These are phyloP conservation scores for Enteromius treurensis DNA, from an alignment of 2,797 vertebrate genomes.

Conservation along the genomic window DNA sequence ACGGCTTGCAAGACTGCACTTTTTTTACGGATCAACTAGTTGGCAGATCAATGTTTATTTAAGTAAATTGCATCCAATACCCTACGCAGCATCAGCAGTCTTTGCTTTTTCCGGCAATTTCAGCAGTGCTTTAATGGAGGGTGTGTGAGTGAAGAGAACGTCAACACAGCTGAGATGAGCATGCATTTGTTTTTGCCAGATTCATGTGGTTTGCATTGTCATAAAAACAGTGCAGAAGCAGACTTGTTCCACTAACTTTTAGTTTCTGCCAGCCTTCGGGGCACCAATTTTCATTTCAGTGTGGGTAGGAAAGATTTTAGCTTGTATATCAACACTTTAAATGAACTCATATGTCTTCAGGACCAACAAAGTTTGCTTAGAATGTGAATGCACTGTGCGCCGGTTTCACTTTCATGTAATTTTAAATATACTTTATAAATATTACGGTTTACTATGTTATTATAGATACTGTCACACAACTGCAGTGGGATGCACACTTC, in stretches of 20 bases:
- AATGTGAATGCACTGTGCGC: background rate
- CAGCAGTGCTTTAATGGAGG: slow-evolving; percentile 6
- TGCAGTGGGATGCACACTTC: background rate
- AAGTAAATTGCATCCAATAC: background rate
- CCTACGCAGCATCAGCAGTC: background rate
- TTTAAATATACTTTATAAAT: background rate
- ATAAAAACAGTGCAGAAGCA: slow-evolving; percentile 11
- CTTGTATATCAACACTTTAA: background rate
- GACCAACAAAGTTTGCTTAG: background rate
- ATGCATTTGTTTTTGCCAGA: slow-evolving; percentile 20
- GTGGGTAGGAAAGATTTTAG: background rate
- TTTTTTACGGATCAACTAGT: background rate
- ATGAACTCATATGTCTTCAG: slow-evolving; percentile 1
- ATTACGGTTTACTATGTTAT: background rate
- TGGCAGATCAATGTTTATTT: background rate
- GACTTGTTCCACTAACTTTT: background rate
- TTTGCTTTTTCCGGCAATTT: background rate
- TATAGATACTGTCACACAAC: background rate
- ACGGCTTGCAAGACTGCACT: background rate
- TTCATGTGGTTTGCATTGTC: slow-evolving; percentile 15
- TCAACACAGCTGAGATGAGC: slow-evolving; percentile 15
- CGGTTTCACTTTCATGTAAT: background rate
- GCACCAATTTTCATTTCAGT: background rate
- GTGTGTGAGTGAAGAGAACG: background rate
- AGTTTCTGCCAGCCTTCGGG: background rate